These are phyloP conservation scores for Papilio helenus DNA, from an alignment of 1,140 invertebrate genomes.

Conservation along the genomic window DNA sequence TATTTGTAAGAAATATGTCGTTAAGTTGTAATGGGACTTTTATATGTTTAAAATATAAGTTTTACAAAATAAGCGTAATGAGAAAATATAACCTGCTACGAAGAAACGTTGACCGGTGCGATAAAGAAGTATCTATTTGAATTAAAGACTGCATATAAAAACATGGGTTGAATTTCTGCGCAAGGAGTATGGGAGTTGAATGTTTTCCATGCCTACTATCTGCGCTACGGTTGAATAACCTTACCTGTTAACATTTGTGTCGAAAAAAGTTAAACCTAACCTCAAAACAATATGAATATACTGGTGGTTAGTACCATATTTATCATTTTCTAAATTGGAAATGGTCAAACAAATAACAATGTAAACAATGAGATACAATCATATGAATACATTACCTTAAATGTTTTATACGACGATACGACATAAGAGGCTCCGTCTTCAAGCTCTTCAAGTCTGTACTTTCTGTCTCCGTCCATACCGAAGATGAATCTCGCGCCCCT, in stretches of 20 bases:
- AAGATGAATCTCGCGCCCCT: slow-evolving; percentile 95
- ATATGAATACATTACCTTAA: slow-evolving; percentile 87
- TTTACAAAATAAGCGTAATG: not conserved
- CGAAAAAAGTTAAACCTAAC: not conserved
- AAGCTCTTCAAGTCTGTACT: slow-evolving; percentile 92
- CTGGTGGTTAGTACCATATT: too few species aligned
- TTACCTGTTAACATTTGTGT: not conserved
- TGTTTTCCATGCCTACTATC: not conserved
- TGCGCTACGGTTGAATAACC: not conserved
- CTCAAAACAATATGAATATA: not conserved
- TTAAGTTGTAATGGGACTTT: too few species aligned
- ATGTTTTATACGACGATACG: slow-evolving; percentile 95
- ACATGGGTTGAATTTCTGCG: not conserved
- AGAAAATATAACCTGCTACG: not conserved
- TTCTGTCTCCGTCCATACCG: slow-evolving; percentile 93
- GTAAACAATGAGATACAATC: not conserved
- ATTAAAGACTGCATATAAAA: slow-evolving; percentile 21
- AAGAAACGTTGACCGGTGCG: not conserved
- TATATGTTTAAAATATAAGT: not conserved
- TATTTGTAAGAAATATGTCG: not conserved
- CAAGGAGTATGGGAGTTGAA: not conserved
- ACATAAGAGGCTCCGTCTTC: slow-evolving; percentile 96
- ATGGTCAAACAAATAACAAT: not conserved
- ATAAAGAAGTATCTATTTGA: not conserved
- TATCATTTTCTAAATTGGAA: not conserved